Evolutionary conservation across 2,888 invertebrate genomes (phyloP).

Genomic region (Ditula angustiorana): DNA sequence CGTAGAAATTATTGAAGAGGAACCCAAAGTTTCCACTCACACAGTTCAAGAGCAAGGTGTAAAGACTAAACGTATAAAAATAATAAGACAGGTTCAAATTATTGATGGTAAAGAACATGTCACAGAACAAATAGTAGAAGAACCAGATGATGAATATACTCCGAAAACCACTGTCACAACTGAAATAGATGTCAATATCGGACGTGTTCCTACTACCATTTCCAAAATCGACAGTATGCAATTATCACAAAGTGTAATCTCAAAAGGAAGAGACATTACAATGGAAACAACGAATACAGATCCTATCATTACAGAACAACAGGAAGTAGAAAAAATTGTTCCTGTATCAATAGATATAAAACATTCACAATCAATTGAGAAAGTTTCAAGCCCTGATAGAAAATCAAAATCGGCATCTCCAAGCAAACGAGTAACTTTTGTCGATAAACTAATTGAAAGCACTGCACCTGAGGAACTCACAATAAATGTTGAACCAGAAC

Average conservation of each 20-base stretch:
- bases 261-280: too few relatives aligned
- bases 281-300: not conserved
- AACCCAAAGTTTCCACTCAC: conserved; percentile 63
- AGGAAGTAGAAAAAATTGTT: not conserved
- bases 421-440: conserved; percentile 39
- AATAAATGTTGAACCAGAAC: conserved; percentile 18
- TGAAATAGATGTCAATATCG: conserved; percentile 60
- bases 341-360: not conserved
- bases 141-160: conserved; percentile 68
- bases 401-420: conserved; percentile 40
- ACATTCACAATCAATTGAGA: conserved; percentile 1
- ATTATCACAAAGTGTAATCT: conserved; percentile 24
- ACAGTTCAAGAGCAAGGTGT: conserved; percentile 63
- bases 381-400: conserved; percentile 11
- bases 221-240: conserved; percentile 37
- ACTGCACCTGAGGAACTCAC: conserved; percentile 16
- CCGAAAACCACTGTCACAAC: conserved; percentile 63
- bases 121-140: conserved; percentile 45
- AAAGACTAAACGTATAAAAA: conserved; percentile 72
- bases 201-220: conserved; percentile 39
- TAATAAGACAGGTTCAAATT: conserved; percentile 44
- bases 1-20: conserved; percentile 89
- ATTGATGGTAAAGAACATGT: conserved; percentile 51
- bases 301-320: not conserved
- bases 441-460: conserved; percentile 37